phyloP scores from a whole-genome alignment of 2,888 invertebrate species.

The Muschampia plurimacula region DNA sequence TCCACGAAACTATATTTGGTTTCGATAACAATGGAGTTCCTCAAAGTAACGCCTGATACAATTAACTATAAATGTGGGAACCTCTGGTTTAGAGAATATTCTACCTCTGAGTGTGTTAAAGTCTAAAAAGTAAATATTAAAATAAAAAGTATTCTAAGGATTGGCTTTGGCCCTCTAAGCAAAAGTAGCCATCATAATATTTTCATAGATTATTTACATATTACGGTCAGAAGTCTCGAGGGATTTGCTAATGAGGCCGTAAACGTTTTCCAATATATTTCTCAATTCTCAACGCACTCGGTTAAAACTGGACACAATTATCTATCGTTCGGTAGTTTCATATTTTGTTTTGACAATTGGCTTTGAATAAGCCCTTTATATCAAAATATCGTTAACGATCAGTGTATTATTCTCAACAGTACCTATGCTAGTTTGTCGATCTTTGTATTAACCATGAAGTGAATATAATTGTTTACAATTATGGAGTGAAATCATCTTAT shows the following conservation, averaged over 20 bases:
- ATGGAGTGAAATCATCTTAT: not conserved
- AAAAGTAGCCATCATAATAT: not conserved
- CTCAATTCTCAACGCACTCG: not conserved
- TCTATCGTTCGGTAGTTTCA: not conserved
- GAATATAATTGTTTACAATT: not conserved
- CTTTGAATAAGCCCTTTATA: not conserved
- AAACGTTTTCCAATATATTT: not conserved
- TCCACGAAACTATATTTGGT: too few species aligned
- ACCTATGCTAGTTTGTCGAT: too few species aligned
- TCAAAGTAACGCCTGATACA: too few species aligned
- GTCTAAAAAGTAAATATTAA: too few species aligned
- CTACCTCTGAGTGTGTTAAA: too few species aligned
- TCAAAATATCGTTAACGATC: not conserved
- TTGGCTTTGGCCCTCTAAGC: not conserved
- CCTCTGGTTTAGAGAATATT: too few species aligned
- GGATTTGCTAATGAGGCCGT: not conserved
- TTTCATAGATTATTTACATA: not conserved
- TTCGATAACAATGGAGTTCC: too few species aligned
- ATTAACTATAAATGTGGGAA: too few species aligned
- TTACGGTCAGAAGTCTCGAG: not conserved
- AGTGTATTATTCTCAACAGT: not conserved
- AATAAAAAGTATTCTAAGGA: too few species aligned
- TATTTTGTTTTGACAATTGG: not conserved
- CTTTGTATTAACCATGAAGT: not conserved
- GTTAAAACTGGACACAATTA: not conserved